Percentiles rank a stretch among this genome's conserved stretches.
Evolutionary conservation across 2,113 vertebrate genomes (phyloP).

Genomic region (Psittacus erithacus): DNA sequence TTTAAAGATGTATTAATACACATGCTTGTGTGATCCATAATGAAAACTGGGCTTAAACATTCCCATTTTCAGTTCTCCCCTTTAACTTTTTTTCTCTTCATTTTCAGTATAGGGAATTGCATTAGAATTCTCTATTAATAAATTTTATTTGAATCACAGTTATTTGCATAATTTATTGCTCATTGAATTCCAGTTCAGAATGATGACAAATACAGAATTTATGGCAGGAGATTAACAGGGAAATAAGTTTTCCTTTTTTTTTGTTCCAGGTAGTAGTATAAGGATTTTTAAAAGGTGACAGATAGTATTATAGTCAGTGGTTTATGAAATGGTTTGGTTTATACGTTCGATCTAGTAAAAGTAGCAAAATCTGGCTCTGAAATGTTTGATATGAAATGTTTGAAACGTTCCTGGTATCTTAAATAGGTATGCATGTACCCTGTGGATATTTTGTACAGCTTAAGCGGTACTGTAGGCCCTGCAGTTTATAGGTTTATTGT

Average conservation of each 20-base stretch:
- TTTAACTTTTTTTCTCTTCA: background rate
- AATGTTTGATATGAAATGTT: background rate
- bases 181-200: background rate
- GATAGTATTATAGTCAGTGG: background rate
- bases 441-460: background rate
- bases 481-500: background rate
- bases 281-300: background rate
- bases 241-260: background rate
- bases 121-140: background rate
- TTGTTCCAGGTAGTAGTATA: background rate
- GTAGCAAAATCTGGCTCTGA: background rate
- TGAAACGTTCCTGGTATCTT: background rate
- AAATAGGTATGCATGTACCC: background rate
- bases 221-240: background rate
- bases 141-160: background rate
- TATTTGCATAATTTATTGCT: background rate
- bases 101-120: background rate
- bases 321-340: background rate
- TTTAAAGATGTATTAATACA: background rate
- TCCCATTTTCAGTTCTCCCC: background rate
- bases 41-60: background rate
- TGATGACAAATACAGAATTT: background rate
- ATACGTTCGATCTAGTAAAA: background rate
- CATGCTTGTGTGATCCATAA: background rate
- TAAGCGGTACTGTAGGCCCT: background rate